Percentiles rank a stretch among this genome's conserved stretches.
phyloP scores from a whole-genome alignment of 1,140 invertebrate species.

The Watersipora subatra region DNA sequence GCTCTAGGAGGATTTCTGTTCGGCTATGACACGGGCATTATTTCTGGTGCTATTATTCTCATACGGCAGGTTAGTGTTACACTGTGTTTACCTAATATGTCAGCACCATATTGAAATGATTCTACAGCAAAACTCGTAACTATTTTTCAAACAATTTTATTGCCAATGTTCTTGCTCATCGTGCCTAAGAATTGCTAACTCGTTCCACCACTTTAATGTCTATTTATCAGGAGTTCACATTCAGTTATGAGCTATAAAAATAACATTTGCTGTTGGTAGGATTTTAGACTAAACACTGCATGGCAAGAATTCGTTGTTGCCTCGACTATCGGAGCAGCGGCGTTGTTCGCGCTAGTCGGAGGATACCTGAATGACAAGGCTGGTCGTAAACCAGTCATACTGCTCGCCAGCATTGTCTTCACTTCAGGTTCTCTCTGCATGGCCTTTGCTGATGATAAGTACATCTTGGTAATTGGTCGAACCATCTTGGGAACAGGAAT shows the following conservation, averaged over 20 bases:
- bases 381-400: conserved; percentile 47
- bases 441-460: conserved; percentile 42
- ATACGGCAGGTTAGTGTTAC: conserved; percentile 16
- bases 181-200: too few species aligned
- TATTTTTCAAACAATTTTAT: too few species aligned
- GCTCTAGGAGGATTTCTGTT: conserved; percentile 52
- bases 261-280: conserved; percentile 3
- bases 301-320: conserved; percentile 48
- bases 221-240: too few species aligned
- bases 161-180: too few species aligned
- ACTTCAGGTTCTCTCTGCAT: conserved; percentile 46
- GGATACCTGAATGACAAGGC: conserved; percentile 44
- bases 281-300: conserved; percentile 40
- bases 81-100: too few species aligned
- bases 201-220: too few species aligned
- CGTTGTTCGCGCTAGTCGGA: conserved; percentile 45
- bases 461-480: conserved; percentile 45
- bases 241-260: too few species aligned
- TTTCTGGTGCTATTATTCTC: conserved; percentile 52
- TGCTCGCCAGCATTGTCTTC: conserved; percentile 47
- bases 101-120: too few species aligned
- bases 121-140: too few species aligned
- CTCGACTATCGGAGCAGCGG: conserved; percentile 40
- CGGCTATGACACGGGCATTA: conserved; percentile 54
- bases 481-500: conserved; percentile 50